These are phyloP conservation scores for Urocyon cinereoargenteus DNA, from an alignment of 2,797 vertebrate species.

Conservation along the genomic window DNA sequence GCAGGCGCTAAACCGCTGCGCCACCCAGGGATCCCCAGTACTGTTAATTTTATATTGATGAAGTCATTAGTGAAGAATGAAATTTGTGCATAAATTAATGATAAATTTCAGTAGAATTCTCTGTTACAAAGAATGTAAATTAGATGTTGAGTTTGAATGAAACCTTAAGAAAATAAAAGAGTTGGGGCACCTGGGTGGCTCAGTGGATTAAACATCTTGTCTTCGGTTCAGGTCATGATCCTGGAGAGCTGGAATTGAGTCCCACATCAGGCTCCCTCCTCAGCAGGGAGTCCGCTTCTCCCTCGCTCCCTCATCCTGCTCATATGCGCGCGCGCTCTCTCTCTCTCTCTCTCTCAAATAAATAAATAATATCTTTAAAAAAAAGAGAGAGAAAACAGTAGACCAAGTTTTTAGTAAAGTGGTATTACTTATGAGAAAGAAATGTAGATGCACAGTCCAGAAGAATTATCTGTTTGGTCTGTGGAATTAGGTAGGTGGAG, in stretches of 20 bases:
- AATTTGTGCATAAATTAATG: background rate
- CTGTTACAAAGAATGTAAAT: background rate
- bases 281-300: no score
- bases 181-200: no score
- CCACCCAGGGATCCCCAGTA: no score
- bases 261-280: no score
- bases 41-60: constrained; percentile 16
- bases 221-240: no score
- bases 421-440: background rate
- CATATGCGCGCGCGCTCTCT: fast-evolving
- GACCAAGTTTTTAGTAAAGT: background rate
- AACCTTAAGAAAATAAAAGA: constrained; percentile 27
- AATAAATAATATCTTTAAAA: no score
- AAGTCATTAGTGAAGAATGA: constrained; percentile 3
- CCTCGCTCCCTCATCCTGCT: no score
- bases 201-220: no score
- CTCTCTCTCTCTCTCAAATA: no score
- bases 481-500: background rate
- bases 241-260: no score
- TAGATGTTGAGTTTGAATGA: constrained; percentile 20
- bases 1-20: no score
- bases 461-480: background rate
- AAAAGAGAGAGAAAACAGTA: background rate
- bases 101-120: constrained; percentile 11
- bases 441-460: background rate